These are phyloP conservation scores for Agrenia bidenticulata DNA, from an alignment of 2,888 invertebrate genomes.

Conservation along the genomic window DNA sequence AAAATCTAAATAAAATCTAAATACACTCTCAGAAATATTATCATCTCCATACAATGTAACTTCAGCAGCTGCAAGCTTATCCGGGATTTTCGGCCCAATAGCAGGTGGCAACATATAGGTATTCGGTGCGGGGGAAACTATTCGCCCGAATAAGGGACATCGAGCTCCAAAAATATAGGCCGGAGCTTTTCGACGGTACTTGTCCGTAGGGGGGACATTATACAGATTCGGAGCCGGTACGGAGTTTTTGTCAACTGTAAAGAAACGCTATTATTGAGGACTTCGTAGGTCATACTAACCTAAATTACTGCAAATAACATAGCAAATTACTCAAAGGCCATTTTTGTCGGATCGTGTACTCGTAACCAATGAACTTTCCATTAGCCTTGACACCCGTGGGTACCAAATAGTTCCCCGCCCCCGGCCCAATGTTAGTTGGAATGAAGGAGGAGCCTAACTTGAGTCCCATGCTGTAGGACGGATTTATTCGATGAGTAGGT, in stretches of 20 bases:
- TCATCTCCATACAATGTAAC: too few species aligned
- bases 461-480: conserved; percentile 39
- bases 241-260: conserved; percentile 27
- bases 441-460: conserved; percentile 23
- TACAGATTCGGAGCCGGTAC: conserved; percentile 28
- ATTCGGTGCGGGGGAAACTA: conserved; percentile 31
- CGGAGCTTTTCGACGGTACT: conserved; percentile 28
- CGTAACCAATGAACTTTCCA: conserved; percentile 31
- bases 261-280: not conserved
- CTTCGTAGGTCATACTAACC: not conserved
- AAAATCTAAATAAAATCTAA: conserved; percentile 2
- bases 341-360: conserved; percentile 26
- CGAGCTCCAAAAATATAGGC: conserved; percentile 23
- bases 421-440: conserved; percentile 21
- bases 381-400: conserved; percentile 30
- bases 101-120: conserved; percentile 33
- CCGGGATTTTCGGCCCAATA: conserved; percentile 40
- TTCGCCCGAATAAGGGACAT: conserved; percentile 27
- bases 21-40: conserved; percentile 27
- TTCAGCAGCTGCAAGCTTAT: conserved; percentile 42
- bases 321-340: conserved; percentile 24
- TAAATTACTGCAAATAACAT: too few species aligned
- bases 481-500: conserved; percentile 40
- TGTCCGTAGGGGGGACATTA: conserved; percentile 20
- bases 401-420: conserved; percentile 30